Conservation (phyloP, 2,113 vertebrate species). For the Myotis yumanensis region DNA sequence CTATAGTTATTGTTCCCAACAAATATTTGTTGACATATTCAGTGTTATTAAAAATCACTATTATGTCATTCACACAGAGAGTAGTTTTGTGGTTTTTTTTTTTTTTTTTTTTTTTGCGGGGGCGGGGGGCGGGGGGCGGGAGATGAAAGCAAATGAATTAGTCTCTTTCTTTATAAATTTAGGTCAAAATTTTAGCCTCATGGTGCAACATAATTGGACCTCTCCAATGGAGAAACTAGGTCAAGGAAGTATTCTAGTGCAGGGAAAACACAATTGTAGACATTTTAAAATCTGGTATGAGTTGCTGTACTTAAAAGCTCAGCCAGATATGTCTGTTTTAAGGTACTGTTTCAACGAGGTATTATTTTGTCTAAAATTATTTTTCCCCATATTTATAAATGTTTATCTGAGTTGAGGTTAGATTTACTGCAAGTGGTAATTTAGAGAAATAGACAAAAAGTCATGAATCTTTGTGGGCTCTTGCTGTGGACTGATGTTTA, state of each 20-base stretch:
- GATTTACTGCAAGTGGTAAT: constrained; percentile 31
- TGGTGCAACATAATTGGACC: constrained; percentile 7
- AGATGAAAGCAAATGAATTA: constrained; percentile 33
- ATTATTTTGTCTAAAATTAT: constrained; percentile 29
- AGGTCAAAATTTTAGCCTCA: constrained; percentile 39
- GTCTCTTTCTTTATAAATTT: constrained; percentile 57
- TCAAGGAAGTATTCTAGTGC: background rate
- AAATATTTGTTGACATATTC: constrained; percentile 34
- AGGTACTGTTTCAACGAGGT: constrained; percentile 6
- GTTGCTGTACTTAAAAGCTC: constrained; percentile 34
- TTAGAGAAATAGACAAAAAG: constrained; percentile 10
- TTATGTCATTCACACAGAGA: background rate
- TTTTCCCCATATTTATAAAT: background rate
- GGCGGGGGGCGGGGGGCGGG: background rate
- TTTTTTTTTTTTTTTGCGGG: background rate
- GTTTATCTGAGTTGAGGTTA: constrained; percentile 21
- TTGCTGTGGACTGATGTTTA: background rate
- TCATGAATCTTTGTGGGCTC: background rate
- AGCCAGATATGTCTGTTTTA: constrained; percentile 16
- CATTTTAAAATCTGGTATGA: constrained; percentile 30
- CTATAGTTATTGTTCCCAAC: background rate
- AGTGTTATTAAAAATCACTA: constrained; percentile 4
- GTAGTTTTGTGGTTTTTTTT: constrained; percentile 20
- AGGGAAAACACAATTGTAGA: constrained; percentile 30
- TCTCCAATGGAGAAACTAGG: constrained; percentile 51